phyloP scores from a whole-genome alignment of 2,113 vertebrate species.

The Lepus americanus region DNA sequence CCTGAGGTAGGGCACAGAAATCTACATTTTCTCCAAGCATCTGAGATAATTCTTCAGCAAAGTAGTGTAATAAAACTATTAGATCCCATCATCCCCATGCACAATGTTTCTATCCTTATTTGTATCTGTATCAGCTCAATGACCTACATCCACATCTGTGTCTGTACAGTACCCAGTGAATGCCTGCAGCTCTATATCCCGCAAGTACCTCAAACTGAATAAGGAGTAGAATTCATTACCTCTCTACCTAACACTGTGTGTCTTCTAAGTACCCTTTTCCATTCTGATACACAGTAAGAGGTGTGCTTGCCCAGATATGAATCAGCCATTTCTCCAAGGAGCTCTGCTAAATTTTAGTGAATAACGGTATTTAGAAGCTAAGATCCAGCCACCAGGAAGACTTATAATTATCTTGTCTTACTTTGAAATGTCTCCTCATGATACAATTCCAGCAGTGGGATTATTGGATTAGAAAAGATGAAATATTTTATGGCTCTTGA shows the following conservation, averaged over 20 bases:
- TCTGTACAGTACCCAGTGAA: not conserved
- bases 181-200: not conserved
- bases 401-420: constrained; percentile 17
- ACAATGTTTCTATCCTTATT: not conserved
- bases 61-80: not conserved
- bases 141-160: not conserved
- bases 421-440: not conserved
- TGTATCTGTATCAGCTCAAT: not conserved
- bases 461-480: constrained; percentile 10
- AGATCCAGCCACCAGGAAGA: not conserved
- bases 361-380: constrained; percentile 8
- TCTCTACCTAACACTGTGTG: not conserved
- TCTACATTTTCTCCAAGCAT: not conserved
- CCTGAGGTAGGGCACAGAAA: not conserved
- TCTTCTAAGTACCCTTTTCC: not conserved
- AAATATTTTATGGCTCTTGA: constrained; percentile 32
- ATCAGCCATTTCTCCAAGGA: not conserved
- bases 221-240: not conserved
- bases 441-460: not conserved
- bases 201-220: not conserved
- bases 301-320: not conserved
- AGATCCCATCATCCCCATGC: not conserved
- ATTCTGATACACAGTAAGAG: not conserved
- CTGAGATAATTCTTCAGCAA: not conserved
- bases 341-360: not conserved